Evolutionary conservation across 2,797 vertebrate genomes (phyloP).

Genomic region (Sebastes cheni): DNA sequence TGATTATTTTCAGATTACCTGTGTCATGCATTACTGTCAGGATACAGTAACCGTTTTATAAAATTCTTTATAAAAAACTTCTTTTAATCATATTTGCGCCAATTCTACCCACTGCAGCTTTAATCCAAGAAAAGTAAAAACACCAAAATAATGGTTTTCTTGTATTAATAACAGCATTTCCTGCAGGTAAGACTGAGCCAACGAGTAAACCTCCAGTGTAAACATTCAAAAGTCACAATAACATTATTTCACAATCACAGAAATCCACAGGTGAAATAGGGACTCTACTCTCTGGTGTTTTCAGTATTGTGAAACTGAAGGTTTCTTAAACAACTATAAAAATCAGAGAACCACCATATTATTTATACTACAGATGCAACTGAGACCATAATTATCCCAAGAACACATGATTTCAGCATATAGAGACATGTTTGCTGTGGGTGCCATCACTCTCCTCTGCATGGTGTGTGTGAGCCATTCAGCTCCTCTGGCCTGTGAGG

Average conservation of each 20-base stretch:
- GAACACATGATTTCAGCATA: neutral
- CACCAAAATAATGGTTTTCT: neutral
- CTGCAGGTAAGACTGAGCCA: neutral
- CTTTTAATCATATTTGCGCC: too few relatives aligned
- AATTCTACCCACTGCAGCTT: too few relatives aligned
- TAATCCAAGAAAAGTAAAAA: neutral
- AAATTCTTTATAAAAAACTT: too few relatives aligned
- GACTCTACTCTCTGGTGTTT: slow-evolving; percentile 16
- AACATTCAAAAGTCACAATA: neutral
- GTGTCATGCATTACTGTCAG: too few relatives aligned
- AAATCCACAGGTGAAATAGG: neutral
- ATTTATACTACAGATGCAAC: neutral
- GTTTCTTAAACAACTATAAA: slow-evolving; percentile 19
- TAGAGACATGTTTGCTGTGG: slow-evolving; percentile 21
- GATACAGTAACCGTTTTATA: too few relatives aligned
- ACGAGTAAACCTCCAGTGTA: neutral
- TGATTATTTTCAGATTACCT: too few relatives aligned
- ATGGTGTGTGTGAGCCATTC: neutral
- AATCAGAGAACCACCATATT: neutral
- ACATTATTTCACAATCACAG: neutral
- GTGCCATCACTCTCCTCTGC: neutral
- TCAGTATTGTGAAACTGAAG: slow-evolving; percentile 18
- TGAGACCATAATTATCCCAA: neutral
- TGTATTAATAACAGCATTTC: neutral
- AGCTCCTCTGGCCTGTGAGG: slow-evolving; percentile 32